Evolutionary conservation across 2,888 invertebrate species (phyloP).

Genomic region (Stenurella melanura): DNA sequence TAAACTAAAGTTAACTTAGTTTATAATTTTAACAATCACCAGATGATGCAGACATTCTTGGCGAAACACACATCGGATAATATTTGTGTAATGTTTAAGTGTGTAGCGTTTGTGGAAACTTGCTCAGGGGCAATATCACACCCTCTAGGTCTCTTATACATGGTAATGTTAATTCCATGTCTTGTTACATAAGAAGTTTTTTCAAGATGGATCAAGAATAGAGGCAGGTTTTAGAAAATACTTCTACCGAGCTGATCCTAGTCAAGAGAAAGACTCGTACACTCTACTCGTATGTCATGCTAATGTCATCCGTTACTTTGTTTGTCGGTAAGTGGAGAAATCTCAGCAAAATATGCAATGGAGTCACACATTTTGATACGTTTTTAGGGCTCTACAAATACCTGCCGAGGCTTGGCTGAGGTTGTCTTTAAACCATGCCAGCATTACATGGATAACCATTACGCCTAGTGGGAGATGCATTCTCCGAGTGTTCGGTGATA

Average conservation of each 20-base stretch:
- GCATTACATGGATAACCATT: slow-evolving; percentile 94
- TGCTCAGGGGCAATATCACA: too few species aligned
- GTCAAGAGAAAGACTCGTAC: slow-evolving; percentile 88
- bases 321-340: slow-evolving; percentile 82
- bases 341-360: not conserved
- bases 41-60: too few species aligned
- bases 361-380: not conserved
- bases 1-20: too few species aligned
- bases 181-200: slow-evolving; percentile 85
- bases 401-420: slow-evolving; percentile 98
- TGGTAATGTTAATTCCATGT: slow-evolving; percentile 1
- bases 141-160: not conserved
- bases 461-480: slow-evolving; percentile 90
- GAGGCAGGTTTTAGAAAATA: slow-evolving; percentile 96
- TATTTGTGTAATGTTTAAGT: too few species aligned
- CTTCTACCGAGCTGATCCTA: slow-evolving; percentile 90
- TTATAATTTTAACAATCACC: too few species aligned
- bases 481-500: slow-evolving; percentile 88
- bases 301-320: slow-evolving; percentile 96
- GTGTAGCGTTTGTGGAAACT: too few species aligned
- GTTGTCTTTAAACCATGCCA: slow-evolving; percentile 92
- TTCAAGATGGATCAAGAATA: slow-evolving; percentile 93
- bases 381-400: slow-evolving; percentile 92
- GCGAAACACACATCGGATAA: too few species aligned
- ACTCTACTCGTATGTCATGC: slow-evolving; percentile 97